A percentile compares a stretch with the other conserved stretches of the same genome.
Evolutionary conservation across 2,797 vertebrate species (phyloP).

Genomic region (Semotilus atromaculatus): DNA sequence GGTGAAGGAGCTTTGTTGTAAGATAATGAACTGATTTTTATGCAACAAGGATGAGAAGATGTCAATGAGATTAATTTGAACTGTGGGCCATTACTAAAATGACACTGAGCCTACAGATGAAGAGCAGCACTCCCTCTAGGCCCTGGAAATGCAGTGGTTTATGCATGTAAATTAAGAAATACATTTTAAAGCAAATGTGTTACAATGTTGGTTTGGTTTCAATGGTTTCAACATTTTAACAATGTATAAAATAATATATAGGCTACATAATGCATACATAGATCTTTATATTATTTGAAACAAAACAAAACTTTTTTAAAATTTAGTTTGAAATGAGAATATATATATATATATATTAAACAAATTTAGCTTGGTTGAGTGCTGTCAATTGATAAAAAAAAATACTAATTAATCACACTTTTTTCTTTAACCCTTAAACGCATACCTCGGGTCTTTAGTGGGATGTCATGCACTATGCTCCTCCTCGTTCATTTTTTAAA

Average conservation of each 20-base stretch:
- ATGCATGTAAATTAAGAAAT: not conserved
- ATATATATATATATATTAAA: too few relatives aligned
- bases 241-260: not conserved
- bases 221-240: too few relatives aligned
- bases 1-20: not conserved
- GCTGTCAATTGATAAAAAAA: not conserved
- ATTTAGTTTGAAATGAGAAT: too few relatives aligned
- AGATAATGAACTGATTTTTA: constrained; percentile 30
- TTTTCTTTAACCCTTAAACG: too few relatives aligned
- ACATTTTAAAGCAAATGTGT: not conserved
- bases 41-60: not conserved
- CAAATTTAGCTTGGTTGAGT: not conserved
- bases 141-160: not conserved
- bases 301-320: too few relatives aligned
- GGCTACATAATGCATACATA: not conserved
- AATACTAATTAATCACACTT: too few relatives aligned
- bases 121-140: constrained; percentile 28
- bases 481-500: too few relatives aligned
- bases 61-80: not conserved
- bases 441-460: too few relatives aligned
- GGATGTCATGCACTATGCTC: too few relatives aligned
- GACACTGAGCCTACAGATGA: not conserved
- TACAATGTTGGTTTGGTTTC: not conserved
- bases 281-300: not conserved
- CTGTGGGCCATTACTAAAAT: not conserved